phyloP scores from a whole-genome alignment of 1,140 invertebrate species.

The Aricia agestis region DNA sequence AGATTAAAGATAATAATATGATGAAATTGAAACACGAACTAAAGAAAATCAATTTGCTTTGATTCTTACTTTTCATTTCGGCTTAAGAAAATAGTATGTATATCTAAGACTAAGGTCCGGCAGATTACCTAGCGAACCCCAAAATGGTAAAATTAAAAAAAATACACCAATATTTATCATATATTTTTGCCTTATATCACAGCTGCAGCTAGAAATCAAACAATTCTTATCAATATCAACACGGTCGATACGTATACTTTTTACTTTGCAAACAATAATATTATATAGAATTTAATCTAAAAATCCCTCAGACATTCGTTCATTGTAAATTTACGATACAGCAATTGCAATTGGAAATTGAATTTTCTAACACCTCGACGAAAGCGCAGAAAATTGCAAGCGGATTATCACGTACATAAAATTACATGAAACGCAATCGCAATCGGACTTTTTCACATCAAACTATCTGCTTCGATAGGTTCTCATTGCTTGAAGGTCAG shows the following conservation, averaged over 20 bases:
- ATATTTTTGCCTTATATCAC: no score
- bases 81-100: no score
- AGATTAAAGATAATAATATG: no score
- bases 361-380: constrained; percentile 10
- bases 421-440: constrained; percentile 20
- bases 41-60: no score
- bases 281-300: not conserved
- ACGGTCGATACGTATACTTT: not conserved
- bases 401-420: constrained; percentile 34
- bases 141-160: no score
- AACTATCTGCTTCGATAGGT: not conserved
- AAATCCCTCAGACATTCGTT: not conserved
- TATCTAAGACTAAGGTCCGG: no score
- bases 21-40: no score
- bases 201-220: no score
- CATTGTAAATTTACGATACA: not conserved
- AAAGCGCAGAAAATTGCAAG: constrained; percentile 25
- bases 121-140: no score
- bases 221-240: no score
- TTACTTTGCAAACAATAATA: not conserved
- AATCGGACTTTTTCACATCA: constrained; percentile 6
- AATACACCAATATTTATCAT: no score
- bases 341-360: constrained; percentile 13
- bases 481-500: not conserved
- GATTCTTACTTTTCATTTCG: no score